phyloP scores from a whole-genome alignment of 2,888 invertebrate genomes.

The Phytoseiulus persimilis region DNA sequence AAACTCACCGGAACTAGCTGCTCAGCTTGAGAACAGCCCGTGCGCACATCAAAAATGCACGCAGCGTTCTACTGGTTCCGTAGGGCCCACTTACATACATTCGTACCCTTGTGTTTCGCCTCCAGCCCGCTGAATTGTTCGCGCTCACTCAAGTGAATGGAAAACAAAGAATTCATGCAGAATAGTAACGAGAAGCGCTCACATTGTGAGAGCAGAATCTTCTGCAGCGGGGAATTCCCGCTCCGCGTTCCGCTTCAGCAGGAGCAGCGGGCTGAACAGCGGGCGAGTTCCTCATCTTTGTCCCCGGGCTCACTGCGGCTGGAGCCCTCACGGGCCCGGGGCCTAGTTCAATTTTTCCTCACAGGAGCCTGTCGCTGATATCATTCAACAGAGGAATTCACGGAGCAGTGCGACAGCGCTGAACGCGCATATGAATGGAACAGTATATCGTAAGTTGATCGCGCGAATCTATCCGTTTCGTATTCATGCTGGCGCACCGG shows the following conservation, averaged over 20 bases:
- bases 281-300: too few species aligned
- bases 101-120: not conserved
- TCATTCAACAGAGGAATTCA: too few species aligned
- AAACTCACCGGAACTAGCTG: not conserved
- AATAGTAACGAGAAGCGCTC: not conserved
- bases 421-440: too few species aligned
- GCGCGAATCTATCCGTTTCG: too few species aligned
- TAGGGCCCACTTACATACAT: not conserved
- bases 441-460: too few species aligned
- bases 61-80: not conserved
- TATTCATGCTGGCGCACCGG: too few species aligned
- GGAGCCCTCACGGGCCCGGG: too few species aligned
- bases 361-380: too few species aligned
- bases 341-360: too few species aligned
- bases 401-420: too few species aligned
- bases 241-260: not conserved
- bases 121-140: not conserved
- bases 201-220: not conserved
- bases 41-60: not conserved
- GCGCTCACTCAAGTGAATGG: not conserved
- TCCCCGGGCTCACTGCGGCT: too few species aligned
- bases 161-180: not conserved
- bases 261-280: too few species aligned
- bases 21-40: not conserved
- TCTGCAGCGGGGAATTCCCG: not conserved